Percentiles rank a stretch among this genome's conserved stretches.
Conservation (phyloP, 2,888 invertebrate genomes). For the Lepas anatifera region DNA sequence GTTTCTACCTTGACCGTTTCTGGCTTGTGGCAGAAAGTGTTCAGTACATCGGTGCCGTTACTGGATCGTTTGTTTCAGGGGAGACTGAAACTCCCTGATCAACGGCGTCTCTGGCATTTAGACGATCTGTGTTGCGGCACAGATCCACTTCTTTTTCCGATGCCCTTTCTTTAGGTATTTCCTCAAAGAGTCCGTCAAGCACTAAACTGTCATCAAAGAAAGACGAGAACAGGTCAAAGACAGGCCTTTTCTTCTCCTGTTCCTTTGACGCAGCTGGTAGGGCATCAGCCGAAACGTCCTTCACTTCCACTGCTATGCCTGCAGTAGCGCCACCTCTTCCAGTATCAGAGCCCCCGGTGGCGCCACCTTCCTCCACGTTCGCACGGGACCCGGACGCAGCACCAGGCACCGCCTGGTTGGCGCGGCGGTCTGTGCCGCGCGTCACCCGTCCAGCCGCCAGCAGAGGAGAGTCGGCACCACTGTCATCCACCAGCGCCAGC, state of each 20-base stretch:
- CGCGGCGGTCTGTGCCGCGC: neutral
- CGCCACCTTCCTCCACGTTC: neutral
- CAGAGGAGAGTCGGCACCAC: neutral
- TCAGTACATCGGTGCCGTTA: too few species aligned
- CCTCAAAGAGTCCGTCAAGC: neutral
- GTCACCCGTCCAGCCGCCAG: neutral
- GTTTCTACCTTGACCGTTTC: too few species aligned
- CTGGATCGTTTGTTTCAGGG: too few species aligned
- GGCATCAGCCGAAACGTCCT: neutral
- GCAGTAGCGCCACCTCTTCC: neutral
- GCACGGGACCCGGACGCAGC: neutral
- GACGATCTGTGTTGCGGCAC: too few species aligned
- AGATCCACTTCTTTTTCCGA: too few species aligned
- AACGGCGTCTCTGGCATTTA: too few species aligned
- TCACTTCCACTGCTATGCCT: neutral
- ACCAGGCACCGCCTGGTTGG: neutral
- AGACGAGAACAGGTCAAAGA: neutral
- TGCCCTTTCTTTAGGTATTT: too few species aligned
- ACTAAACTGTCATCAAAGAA: neutral
- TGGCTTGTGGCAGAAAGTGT: too few species aligned
- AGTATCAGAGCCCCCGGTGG: neutral
- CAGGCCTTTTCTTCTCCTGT: neutral
- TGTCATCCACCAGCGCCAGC: neutral
- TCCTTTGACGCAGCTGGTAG: neutral
- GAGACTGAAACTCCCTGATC: too few species aligned